phyloP scores from a whole-genome alignment of 1,140 invertebrate genomes.

The Heliconius hewitsoni region DNA sequence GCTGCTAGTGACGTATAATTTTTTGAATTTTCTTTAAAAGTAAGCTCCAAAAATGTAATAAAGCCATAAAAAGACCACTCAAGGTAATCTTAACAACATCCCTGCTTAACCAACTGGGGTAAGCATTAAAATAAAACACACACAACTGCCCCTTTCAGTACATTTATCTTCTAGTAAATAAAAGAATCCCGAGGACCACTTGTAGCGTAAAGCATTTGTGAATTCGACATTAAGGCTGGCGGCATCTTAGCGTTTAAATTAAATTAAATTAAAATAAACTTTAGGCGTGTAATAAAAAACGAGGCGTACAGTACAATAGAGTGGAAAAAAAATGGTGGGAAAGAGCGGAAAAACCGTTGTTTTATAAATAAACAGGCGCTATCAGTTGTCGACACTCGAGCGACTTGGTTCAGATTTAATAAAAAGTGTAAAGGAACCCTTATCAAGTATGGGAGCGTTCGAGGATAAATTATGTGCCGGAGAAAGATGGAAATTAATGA shows the following conservation, averaged over 20 bases:
- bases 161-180: conserved; percentile 13
- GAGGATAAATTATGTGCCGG: conserved; percentile 75
- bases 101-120: neutral
- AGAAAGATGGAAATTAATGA: conserved; percentile 78
- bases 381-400: conserved; percentile 76
- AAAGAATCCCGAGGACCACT: conserved; percentile 18
- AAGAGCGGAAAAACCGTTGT: conserved; percentile 71
- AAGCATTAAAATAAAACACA: neutral
- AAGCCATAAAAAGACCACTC: neutral
- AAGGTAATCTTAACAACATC: neutral
- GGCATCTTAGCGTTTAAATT: conserved; percentile 46
- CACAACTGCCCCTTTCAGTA: conserved; percentile 1
- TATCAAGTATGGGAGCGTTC: conserved; percentile 76
- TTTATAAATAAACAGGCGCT: conserved; percentile 78
- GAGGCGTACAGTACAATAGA: conserved; percentile 41
- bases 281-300: conserved; percentile 52
- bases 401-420: conserved; percentile 72
- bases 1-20: too few species aligned
- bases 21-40: too few species aligned
- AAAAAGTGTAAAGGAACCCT: conserved; percentile 69
- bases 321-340: conserved; percentile 57
- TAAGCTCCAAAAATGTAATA: neutral
- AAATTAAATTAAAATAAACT: conserved; percentile 53
- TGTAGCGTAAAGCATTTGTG: conserved; percentile 39
- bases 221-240: conserved; percentile 41